phyloP scores from a whole-genome alignment of 2,113 vertebrate genomes.

The Otus sunia region DNA sequence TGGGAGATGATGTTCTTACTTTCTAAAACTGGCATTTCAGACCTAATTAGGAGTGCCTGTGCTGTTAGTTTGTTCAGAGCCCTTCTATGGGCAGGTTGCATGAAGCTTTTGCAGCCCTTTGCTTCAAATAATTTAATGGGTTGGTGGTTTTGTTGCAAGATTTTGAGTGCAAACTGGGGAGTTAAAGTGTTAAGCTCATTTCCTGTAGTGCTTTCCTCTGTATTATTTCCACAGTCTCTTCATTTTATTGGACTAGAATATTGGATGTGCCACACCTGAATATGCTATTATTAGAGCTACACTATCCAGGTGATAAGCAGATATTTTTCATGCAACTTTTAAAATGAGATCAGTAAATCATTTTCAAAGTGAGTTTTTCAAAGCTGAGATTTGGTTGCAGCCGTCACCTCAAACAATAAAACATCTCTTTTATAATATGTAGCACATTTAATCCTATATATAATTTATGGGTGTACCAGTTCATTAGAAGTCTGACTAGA shows the following conservation, averaged over 20 bases:
- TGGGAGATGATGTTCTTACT: background rate
- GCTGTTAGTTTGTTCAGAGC: slow-evolving; percentile 11
- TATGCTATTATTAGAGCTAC: background rate
- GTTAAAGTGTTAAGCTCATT: background rate
- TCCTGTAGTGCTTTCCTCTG: background rate
- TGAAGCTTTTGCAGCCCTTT: background rate
- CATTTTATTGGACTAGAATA: background rate
- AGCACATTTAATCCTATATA: background rate
- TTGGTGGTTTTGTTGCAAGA: background rate
- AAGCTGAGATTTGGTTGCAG: slow-evolving; percentile 21
- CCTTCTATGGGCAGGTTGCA: background rate
- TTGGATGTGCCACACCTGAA: background rate
- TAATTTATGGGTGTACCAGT: background rate
- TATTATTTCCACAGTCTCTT: background rate
- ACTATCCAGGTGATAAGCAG: background rate
- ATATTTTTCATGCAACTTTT: background rate
- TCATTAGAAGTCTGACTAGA: slow-evolving; percentile 10
- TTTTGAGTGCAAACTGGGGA: background rate
- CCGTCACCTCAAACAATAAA: background rate
- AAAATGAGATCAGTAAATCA: slow-evolving; percentile 17
- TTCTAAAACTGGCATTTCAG: background rate
- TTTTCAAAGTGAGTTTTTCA: slow-evolving; percentile 15
- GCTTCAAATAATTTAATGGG: background rate
- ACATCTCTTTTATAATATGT: background rate
- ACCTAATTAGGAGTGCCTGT: background rate